phyloP scores from a whole-genome alignment of 2,797 vertebrate species.

The Synaphobranchus kaupii region DNA sequence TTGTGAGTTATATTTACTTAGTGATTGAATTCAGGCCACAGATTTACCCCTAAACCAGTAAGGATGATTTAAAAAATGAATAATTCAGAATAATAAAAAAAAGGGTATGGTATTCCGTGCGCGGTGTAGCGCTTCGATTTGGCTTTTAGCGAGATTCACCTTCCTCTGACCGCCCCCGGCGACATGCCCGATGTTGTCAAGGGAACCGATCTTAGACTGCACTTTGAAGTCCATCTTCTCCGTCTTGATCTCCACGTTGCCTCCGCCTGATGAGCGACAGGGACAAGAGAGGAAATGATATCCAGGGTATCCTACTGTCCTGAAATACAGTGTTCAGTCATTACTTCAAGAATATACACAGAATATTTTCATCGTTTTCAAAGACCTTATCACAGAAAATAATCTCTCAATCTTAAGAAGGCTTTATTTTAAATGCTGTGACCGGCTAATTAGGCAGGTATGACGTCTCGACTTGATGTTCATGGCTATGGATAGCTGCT shows the following conservation, averaged over 20 bases:
- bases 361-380: background rate
- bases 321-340: background rate
- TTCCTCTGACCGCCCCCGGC: constrained; percentile 86
- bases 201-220: constrained; percentile 88
- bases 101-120: background rate
- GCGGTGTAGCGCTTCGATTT: background rate
- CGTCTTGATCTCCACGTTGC: constrained; percentile 87
- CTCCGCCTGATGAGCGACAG: constrained; percentile 75
- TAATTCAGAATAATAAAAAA: background rate
- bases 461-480: too few species aligned
- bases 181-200: constrained; percentile 86
- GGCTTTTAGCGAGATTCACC: constrained; percentile 63
- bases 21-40: background rate
- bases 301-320: background rate
- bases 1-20: background rate
- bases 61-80: background rate
- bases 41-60: background rate
- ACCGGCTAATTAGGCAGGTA: too few species aligned
- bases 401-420: too few species aligned
- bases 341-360: background rate
- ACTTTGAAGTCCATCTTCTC: constrained; percentile 89
- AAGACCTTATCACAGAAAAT: background rate
- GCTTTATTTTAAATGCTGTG: too few species aligned
- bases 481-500: too few species aligned
- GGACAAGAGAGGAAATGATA: background rate